Base-by-base conservation (phyloP, 2,888 invertebrate species). In the Entomobrya proxima region DNA sequence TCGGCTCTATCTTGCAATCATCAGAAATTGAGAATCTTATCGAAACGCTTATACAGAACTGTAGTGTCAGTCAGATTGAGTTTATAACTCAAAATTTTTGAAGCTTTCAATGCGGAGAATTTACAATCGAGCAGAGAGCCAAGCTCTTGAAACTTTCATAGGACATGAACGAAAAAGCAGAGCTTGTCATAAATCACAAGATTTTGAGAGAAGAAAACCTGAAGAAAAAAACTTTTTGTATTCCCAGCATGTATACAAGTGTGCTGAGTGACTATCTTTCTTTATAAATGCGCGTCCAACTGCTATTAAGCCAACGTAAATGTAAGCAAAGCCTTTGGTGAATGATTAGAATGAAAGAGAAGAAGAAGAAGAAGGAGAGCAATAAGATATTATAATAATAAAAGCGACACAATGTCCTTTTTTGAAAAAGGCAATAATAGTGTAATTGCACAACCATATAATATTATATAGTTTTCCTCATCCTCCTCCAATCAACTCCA, bases 101-200 rank as follows among this genome's bases (percentile, higher is more conserved):
- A 32, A 35, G 35, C 69, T 40, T 24, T 67, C 13, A 35, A 69
- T 58, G 18, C 55, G 30, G 47, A 69, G 35, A 83, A 76, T 83
- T 83, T 84, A 84, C 84, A 84, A 84, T 72, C 77, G 58, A 52
- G 32, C 18, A 13, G 27, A 67, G 7, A 3, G 21, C 15, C 18
- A 64, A 64, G n/a, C 37, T 64, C 64, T 37, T 64, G 44, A 69
- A 69, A 69, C n/a, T 69, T 69, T 24, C 44, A 35, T 75, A 52
- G 21, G 18, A 21, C 52, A 75, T 75, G 52, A 50, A 75, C 50
- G 50, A 75, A 72, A 75, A 69, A 44, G 69, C 44, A 40, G n/a
- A n/a, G 9, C 13, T 44, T 55, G 84, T 84, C 84, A 84, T 84
- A 84, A 84, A 84, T 84, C 84, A 84, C 77, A 47, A 84, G 77